Evolutionary conservation across 2,113 vertebrate genomes (phyloP).

Genomic region (Aythya baeri): DNA sequence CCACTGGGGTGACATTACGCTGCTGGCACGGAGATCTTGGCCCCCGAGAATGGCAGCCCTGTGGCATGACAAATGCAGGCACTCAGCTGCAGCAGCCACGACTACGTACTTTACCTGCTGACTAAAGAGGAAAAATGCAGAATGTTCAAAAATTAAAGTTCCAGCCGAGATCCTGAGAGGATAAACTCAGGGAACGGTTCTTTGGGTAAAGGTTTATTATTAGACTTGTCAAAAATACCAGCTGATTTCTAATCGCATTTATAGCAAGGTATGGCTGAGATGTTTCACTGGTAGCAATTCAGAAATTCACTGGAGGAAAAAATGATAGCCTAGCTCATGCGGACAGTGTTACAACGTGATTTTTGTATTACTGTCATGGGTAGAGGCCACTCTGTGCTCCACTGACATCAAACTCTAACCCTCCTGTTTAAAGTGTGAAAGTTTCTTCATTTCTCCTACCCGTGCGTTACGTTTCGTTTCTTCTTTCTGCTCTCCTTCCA

Average conservation of each 20-base stretch:
- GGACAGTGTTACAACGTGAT: background rate
- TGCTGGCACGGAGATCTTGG: background rate
- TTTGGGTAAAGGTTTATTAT: background rate
- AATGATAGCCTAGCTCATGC: background rate
- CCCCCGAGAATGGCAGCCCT: conserved; percentile 22
- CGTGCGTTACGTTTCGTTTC: background rate
- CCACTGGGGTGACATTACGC: conserved; percentile 50
- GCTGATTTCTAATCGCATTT: background rate
- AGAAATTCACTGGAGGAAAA: background rate
- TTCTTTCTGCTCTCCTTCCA: background rate
- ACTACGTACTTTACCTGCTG: conserved; percentile 41
- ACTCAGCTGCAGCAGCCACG: background rate
- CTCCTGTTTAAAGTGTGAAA: background rate
- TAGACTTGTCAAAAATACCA: background rate
- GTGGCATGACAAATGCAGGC: conserved; percentile 1
- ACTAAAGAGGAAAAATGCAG: conserved; percentile 54
- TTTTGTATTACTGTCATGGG: background rate
- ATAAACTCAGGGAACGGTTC: background rate
- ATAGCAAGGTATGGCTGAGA: background rate
- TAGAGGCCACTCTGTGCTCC: background rate
- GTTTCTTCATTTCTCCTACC: background rate
- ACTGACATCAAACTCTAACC: background rate
- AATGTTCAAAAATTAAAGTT: background rate
- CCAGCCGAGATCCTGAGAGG: background rate
- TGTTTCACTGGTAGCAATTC: background rate